Base-by-base conservation (phyloP, 2,888 invertebrate species). In the Drosophila helvetica region DNA sequence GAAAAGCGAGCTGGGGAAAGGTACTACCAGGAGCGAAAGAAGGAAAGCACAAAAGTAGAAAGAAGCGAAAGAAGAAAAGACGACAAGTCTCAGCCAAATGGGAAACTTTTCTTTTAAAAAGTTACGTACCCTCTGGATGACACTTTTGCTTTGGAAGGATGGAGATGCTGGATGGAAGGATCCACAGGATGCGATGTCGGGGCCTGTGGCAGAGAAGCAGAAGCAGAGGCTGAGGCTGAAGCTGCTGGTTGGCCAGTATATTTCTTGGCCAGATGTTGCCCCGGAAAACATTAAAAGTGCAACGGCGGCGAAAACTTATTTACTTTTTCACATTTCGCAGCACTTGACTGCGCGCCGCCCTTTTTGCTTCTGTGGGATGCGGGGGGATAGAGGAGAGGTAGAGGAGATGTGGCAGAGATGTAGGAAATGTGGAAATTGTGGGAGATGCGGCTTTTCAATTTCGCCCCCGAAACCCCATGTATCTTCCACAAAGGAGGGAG, bases 91-190 rank as follows among this genome's bases (percentile, higher is more conserved):
- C 58, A 33, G 68, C 50, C 68, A 69, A 67, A 63, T 74, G 57
- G 46, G 45, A 86, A 84, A 88, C 78, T 88, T 88, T 84, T 88
- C 88, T 84, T 88, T 84, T 88, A 83, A 88, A 84, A 88, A 88
- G 84, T 88, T 86, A 80, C 86, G 52, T 80, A 82, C 68, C 78
- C 74, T 83, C 74, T 83, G 83, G 73, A 83, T 83, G 86, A 86
- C 83, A 83, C 86, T 88, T 86, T 66, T 79, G 66, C 54, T 42
- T 25, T 54, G 25, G 48, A 7, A 3, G 18, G 64, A 22, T 8
- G 68, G 22, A 12, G 15, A 6, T 22, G 22, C 22, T 19, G 19
- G 17, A 25, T 18, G 45, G 4, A 45, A 1, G n/a, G 38, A 9
- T 7, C 22, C 22, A n/a, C 4, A 22, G 22, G 5, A 27, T 27